These are phyloP conservation scores for Phocoena sinus DNA, from an alignment of 2,113 vertebrate genomes.

Conservation along the genomic window DNA sequence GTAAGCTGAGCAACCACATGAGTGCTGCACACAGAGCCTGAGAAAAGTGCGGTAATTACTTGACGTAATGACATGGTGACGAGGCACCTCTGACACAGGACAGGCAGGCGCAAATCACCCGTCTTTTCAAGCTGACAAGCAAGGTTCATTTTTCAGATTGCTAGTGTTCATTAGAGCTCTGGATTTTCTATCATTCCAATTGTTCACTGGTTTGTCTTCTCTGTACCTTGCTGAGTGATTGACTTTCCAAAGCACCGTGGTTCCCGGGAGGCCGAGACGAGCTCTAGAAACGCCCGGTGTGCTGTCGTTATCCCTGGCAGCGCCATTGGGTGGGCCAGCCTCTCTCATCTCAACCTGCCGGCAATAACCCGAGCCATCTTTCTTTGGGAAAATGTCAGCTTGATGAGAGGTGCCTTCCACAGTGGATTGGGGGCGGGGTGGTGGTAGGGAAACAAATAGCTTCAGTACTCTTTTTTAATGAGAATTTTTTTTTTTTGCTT, in stretches of 20 bases:
- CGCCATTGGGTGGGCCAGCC: background rate
- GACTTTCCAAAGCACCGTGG: background rate
- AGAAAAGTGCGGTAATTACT: background rate
- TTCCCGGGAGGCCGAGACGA: background rate
- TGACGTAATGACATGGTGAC: background rate
- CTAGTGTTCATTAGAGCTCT: background rate
- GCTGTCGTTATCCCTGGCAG: background rate
- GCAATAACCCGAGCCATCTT: background rate
- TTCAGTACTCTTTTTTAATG: background rate
- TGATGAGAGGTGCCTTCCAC: background rate
- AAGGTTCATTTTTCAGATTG: background rate
- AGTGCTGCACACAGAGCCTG: background rate
- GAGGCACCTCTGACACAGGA: accelerated
- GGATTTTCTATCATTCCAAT: accelerated
- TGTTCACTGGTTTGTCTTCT: background rate
- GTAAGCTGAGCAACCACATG: background rate
- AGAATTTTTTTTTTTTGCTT: background rate
- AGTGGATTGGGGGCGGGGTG: background rate
- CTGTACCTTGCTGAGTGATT: accelerated
- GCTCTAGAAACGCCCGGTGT: background rate
- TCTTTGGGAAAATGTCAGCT: background rate
- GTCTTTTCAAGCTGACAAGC: background rate
- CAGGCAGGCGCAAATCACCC: background rate
- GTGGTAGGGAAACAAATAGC: too few relatives aligned
- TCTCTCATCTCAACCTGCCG: background rate